Evolutionary conservation across 2,888 invertebrate genomes (phyloP).

Genomic region (Rhorus exstirpatorius): DNA sequence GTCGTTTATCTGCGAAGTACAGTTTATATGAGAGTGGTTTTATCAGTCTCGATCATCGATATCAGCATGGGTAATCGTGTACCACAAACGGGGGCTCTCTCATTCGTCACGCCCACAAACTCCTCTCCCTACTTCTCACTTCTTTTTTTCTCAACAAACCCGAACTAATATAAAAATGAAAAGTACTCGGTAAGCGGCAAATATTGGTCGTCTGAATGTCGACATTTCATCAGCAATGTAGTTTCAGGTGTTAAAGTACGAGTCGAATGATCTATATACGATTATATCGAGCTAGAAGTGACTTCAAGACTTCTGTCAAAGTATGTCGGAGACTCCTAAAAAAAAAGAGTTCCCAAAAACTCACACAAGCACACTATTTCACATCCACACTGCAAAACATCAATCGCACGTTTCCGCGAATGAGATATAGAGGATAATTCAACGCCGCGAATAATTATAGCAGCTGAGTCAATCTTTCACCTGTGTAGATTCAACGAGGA

Average conservation of each 20-base stretch:
- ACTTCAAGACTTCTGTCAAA: conserved; percentile 12
- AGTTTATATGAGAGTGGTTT: conserved; percentile 78
- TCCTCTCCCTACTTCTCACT: conserved; percentile 7
- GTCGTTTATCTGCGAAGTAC: conserved; percentile 67
- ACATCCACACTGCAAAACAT: neutral
- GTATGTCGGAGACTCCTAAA: conserved; percentile 5
- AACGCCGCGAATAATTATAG: conserved; percentile 11
- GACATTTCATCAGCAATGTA: conserved; percentile 5
- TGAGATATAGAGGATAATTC: neutral
- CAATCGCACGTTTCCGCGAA: neutral
- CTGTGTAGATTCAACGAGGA: conserved; percentile 29
- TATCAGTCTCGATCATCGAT: conserved; percentile 76
- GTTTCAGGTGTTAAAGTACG: neutral
- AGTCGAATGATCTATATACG: neutral
- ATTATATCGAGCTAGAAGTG: neutral
- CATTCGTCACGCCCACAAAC: conserved; percentile 48
- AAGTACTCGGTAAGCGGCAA: neutral
- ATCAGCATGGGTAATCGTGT: conserved; percentile 71
- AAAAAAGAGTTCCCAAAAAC: conserved; percentile 2
- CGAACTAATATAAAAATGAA: conserved; percentile 11
- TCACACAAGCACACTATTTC: conserved; percentile 9
- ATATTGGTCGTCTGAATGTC: neutral
- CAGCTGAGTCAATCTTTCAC: conserved; percentile 46
- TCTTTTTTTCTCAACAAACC: conserved; percentile 1
- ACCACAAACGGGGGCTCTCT: conserved; percentile 56